Base-by-base conservation (phyloP, 2,888 invertebrate species). In the Tachystola acroxantha region DNA sequence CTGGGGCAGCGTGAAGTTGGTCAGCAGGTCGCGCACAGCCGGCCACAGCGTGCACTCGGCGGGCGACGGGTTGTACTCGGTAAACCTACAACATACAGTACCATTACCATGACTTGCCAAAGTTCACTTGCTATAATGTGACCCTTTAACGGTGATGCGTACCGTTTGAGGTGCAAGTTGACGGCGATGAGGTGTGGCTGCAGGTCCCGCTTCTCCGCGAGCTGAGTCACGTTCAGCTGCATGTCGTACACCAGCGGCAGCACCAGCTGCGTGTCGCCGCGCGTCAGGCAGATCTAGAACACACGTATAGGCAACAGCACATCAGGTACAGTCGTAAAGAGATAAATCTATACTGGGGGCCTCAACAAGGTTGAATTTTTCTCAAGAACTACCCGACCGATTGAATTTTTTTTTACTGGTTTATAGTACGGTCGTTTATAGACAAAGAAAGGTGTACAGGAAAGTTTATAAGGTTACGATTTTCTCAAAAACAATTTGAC, bases 11-110 rank as follows among this genome's bases (percentile, higher is more conserved):
- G 92, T 91, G 56, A 98, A 90, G 87, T 95, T 96, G 25, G 93
- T 90, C 36, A 98, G 81, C 39, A 98, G 85, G 79, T 98, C 97
- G 45, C 96, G 90, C 32, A 98, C 93, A 11, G 97, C 96, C 19
- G 97, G 96, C 77, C 94, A 97, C 36, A 98, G 90, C 10, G 96
- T 95, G 72, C 97, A 97, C 64, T 97, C 96, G 88, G 88, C 94
- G 92, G 79, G 96, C 89, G 57, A 54, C 84, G 89, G 89, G 50
- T 90, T 90, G 68, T 92, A 94, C 60, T 96, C 95, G 36, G 92
- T 90, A 68, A 94, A 95, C 50, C 91, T 88, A 60, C 10, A 10
- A 20, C 20, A 20, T 19, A 20, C 20, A 20, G 9, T 2, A 2
- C 22, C 4, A 22, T 22, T 9, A 7, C 16, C 22, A 22, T 9